Evolutionary conservation across 2,797 vertebrate species (phyloP).

Genomic region (Hyperoplus lanceolatus): DNA sequence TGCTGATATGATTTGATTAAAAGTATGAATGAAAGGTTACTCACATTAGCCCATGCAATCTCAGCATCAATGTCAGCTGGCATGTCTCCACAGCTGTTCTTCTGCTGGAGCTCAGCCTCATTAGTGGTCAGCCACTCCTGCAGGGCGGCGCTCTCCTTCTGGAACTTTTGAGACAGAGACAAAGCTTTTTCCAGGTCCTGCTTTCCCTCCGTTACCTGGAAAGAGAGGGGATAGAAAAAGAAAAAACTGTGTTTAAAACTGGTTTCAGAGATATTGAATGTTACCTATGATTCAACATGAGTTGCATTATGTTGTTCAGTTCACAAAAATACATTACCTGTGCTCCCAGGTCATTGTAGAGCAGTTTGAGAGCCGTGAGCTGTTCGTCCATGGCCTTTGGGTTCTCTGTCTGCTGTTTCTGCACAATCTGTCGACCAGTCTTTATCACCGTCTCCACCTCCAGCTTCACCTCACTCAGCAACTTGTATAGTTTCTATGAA

Average conservation of each 20-base stretch:
- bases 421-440: conserved; percentile 97
- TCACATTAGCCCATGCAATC: conserved; percentile 95
- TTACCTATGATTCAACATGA: neutral
- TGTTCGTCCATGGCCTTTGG: conserved; percentile 97
- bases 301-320: neutral
- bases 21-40: conserved; percentile 49
- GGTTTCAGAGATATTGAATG: neutral
- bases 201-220: conserved; percentile 96
- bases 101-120: conserved; percentile 90
- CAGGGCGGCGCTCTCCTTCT: conserved; percentile 88
- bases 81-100: conserved; percentile 89
- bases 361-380: conserved; percentile 94
- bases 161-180: conserved; percentile 90
- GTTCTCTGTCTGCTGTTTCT: conserved; percentile 98
- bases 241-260: neutral
- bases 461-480: conserved; percentile 96
- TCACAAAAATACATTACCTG: conserved; percentile 84
- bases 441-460: conserved; percentile 99
- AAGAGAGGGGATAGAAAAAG: conserved; percentile 16
- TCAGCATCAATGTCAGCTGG: conserved; percentile 92
- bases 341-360: conserved; percentile 96
- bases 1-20: neutral
- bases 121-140: conserved; percentile 91
- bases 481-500: conserved; percentile 95
- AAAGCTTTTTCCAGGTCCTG: conserved; percentile 95